Evolutionary conservation across 2,888 invertebrate species (phyloP).

Genomic region (Hirtodrosophila histrioides): DNA sequence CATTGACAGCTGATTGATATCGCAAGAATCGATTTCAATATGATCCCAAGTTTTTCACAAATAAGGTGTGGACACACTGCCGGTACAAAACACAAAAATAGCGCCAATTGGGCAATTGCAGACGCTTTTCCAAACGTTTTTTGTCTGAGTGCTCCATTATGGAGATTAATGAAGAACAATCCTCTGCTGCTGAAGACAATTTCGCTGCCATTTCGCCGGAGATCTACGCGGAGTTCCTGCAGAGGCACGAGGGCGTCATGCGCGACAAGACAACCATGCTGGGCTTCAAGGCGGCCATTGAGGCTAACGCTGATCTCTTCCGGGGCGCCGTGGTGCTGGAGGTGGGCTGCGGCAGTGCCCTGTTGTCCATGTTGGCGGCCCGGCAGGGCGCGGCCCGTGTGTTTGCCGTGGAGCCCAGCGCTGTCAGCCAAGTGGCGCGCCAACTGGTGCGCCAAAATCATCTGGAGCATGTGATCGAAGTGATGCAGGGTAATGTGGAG

Average conservation of each 20-base stretch:
- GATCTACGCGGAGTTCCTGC: constrained; percentile 26
- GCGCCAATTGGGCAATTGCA: too few relatives aligned
- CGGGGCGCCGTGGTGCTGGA: constrained; percentile 45
- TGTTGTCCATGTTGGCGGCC: constrained; percentile 52
- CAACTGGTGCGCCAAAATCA: constrained; percentile 35
- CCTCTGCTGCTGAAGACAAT: background rate
- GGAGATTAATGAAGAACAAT: background rate
- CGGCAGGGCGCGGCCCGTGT: constrained; percentile 40
- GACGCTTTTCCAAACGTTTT: background rate
- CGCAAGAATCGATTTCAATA: background rate
- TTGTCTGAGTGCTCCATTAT: background rate
- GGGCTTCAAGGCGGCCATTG: constrained; percentile 34
- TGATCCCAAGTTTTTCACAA: too few relatives aligned
- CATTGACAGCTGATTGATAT: background rate
- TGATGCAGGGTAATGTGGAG: constrained; percentile 37
- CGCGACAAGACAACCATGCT: constrained; percentile 36
- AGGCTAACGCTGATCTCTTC: constrained; percentile 30
- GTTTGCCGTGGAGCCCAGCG: constrained; percentile 39
- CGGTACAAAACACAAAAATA: background rate
- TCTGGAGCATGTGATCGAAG: constrained; percentile 39
- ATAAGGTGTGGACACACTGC: background rate
- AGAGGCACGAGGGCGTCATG: constrained; percentile 22
- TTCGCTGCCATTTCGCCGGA: constrained; percentile 10
- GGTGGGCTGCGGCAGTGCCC: constrained; percentile 48
- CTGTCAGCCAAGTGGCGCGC: constrained; percentile 35